phyloP scores from a whole-genome alignment of 2,113 vertebrate genomes.

The Paradoxurus hermaphroditus region DNA sequence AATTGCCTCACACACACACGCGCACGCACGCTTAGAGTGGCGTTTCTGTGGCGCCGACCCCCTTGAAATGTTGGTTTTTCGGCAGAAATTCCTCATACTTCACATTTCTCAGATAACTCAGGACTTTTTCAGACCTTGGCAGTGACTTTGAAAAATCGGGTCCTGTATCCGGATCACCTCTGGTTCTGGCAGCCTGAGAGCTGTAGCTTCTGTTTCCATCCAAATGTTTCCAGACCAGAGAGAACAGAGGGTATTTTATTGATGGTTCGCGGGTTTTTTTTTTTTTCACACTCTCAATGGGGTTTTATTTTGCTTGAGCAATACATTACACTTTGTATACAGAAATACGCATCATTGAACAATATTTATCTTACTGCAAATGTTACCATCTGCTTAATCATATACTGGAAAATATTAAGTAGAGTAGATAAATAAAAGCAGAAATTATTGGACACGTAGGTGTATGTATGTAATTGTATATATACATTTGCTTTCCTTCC shows the following conservation, averaged over 20 bases:
- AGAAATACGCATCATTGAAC: conserved; percentile 14
- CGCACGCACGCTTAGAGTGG: not conserved
- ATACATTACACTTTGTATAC: conserved; percentile 35
- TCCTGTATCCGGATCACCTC: not conserved
- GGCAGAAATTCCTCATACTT: conserved; percentile 51
- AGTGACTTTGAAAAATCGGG: conserved; percentile 33
- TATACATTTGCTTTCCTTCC: not conserved
- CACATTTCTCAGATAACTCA: conserved; percentile 66
- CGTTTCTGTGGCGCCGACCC: not conserved
- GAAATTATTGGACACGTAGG: not conserved
- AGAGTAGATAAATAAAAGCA: conserved; percentile 43
- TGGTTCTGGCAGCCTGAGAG: not conserved
- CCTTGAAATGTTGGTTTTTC: conserved; percentile 55
- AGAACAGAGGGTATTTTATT: conserved; percentile 54
- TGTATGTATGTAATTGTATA: not conserved
- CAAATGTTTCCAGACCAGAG: conserved; percentile 51
- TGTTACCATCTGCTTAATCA: conserved; percentile 57
- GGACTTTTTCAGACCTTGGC: not conserved
- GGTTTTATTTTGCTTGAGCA: conserved; percentile 50
- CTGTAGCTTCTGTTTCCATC: conserved; percentile 21
- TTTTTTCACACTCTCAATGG: not conserved
- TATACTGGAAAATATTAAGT: conserved; percentile 45
- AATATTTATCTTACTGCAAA: conserved; percentile 58
- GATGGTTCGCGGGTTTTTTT: not conserved
- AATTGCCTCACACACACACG: not conserved